Base-by-base conservation (phyloP, 37 sponge, comb jelly and placozoan genomes). In the Bolinopsis microptera region DNA sequence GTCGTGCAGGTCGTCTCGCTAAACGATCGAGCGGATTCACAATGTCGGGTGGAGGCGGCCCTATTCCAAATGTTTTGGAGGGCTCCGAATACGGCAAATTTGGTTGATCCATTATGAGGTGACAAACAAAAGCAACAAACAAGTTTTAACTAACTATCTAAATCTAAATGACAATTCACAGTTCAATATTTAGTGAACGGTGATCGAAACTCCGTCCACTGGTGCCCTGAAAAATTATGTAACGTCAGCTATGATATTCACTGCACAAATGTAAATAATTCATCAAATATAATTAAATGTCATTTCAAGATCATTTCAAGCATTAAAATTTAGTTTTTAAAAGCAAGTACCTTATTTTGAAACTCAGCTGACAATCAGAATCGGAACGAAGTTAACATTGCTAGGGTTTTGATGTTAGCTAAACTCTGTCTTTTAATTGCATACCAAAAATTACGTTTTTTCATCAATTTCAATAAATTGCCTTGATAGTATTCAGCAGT, bases 21-120 rank as follows among this genome's bases (percentile, higher is more conserved):
- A 77, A 32, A 32, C 80, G 80, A 32, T 77, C 80, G 27, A 77
- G 32, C 21, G 80, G 80, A 32, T 77, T 77, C 36, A 77, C 35
- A 21, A 77, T 77, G 37, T 77, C 80, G 33, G 80, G 80, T 16
- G 80, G 80, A 33, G 80, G 80, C 8, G 80, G 80, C 21, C 80
- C 80, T 1, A 77, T 13, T 32, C 61, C 61, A 48, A 48, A 48
- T 48, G 61, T 18, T 48, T 48, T 48, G 61, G 61, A 48, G 61
- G 61, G 61, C 61, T 48, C 61, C 9, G 61, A 48, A 48, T 18
- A 48, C 61, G 61, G 61, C 61, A 48, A 48, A 48, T 48, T 48
- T n/a, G n/a, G n/a, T 48, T 48, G 61, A 48, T 48, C 61, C 61
- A 48, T 48, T 13, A 13, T 48, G 61, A 48, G 9, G 61, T 5